These are phyloP conservation scores for Aricia agestis DNA, from an alignment of 1,140 invertebrate species.

Conservation along the genomic window DNA sequence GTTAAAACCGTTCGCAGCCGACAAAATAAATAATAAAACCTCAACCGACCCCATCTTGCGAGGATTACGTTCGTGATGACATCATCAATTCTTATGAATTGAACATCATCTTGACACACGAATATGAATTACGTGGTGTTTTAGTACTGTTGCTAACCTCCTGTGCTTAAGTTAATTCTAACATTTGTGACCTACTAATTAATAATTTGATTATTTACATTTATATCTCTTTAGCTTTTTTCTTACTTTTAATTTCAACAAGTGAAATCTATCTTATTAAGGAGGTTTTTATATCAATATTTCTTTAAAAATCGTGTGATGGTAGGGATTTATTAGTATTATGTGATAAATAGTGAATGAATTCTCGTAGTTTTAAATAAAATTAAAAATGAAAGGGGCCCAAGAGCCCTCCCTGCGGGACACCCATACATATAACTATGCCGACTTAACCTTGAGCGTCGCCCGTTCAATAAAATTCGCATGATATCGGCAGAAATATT, in stretches of 20 bases:
- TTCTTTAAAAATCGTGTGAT: too few species aligned
- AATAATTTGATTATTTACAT: too few species aligned
- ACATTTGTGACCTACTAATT: too few species aligned
- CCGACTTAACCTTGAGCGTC: not conserved
- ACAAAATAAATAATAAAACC: constrained; percentile 67
- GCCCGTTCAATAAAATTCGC: not conserved
- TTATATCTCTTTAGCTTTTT: too few species aligned
- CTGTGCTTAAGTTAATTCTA: too few species aligned
- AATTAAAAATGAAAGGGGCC: not conserved
- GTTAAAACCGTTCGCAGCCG: constrained; percentile 56
- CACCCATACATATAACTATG: not conserved
- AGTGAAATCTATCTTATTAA: too few species aligned
- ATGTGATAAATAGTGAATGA: constrained; percentile 23
- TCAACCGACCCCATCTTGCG: constrained; percentile 52
- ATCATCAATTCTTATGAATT: constrained; percentile 67
- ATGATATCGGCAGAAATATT: not conserved
- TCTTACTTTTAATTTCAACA: too few species aligned
- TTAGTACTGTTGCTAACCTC: constrained; percentile 44
- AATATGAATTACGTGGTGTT: constrained; percentile 26
- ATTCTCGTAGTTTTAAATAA: not conserved
- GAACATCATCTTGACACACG: constrained; percentile 41
- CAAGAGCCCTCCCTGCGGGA: not conserved
- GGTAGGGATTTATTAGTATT: too few species aligned
- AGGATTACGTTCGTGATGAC: constrained; percentile 53
- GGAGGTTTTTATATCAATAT: too few species aligned